These are phyloP conservation scores for Drosophila murphyi DNA, from an alignment of 1,140 invertebrate genomes.

Conservation along the genomic window DNA sequence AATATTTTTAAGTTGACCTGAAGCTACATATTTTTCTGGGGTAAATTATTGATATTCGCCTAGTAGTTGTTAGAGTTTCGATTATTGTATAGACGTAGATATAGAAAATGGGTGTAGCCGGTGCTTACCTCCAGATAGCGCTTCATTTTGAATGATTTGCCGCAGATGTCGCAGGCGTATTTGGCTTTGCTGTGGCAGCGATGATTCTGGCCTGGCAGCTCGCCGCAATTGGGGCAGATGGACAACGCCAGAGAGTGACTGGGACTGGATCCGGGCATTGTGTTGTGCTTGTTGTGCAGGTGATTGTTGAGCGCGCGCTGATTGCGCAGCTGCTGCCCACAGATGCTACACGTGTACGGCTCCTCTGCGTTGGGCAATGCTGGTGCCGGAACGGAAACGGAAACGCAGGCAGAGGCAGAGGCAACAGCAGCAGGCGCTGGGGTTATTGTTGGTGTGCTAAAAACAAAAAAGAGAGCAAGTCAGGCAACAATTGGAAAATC, in stretches of 20 bases:
- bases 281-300: conserved; percentile 51
- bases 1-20: too few species aligned
- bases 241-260: conserved; percentile 10
- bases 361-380: conserved; percentile 3
- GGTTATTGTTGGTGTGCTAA: background rate
- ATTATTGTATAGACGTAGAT: too few species aligned
- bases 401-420: background rate
- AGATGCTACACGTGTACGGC: conserved; percentile 37
- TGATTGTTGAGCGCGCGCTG: conserved; percentile 57
- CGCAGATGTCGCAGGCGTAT: conserved; percentile 71
- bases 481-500: background rate
- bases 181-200: conserved; percentile 66
- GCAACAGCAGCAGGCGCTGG: conserved; percentile 25
- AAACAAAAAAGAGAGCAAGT: background rate
- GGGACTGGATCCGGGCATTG: conserved; percentile 5
- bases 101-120: background rate
- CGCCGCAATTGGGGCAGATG: conserved; percentile 59
- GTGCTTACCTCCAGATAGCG: conserved; percentile 65
- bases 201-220: conserved; percentile 56
- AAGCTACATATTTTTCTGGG: too few species aligned
- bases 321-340: conserved; percentile 45
- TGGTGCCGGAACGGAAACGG: background rate
- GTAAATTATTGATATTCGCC: too few species aligned
- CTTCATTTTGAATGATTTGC: conserved; percentile 75
- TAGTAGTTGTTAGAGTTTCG: background rate